Conservation (phyloP, 2,797 vertebrate species). For the Streptopelia turtur region DNA sequence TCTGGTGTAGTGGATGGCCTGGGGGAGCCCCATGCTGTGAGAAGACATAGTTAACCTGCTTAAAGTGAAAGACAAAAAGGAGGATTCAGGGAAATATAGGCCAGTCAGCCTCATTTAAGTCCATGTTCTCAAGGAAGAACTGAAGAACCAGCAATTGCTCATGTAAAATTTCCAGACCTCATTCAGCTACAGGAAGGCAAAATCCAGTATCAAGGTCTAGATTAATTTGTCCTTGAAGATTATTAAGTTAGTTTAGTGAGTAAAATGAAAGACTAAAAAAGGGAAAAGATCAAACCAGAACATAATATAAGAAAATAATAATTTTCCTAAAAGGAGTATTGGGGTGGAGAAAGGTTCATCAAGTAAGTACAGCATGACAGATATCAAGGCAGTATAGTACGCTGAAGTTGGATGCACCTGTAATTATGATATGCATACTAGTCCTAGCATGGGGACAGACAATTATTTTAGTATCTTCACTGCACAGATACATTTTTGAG, state of each 20-base stretch:
- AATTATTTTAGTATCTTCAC: neutral
- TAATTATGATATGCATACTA: neutral
- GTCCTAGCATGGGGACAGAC: neutral
- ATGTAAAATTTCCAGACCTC: neutral
- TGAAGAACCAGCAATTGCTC: neutral
- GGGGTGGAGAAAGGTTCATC: neutral
- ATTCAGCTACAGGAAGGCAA: neutral
- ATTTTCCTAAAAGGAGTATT: neutral
- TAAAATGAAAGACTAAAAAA: neutral
- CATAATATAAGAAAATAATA: neutral
- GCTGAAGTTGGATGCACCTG: neutral
- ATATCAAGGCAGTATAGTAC: neutral
- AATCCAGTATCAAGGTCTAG: neutral
- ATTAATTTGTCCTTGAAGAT: neutral
- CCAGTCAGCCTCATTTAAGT: neutral
- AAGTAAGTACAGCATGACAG: neutral
- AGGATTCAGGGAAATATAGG: neutral
- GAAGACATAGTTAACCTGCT: neutral
- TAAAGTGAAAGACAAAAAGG: neutral
- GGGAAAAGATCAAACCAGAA: neutral
- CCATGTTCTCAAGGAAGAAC: neutral
- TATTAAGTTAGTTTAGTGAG: neutral
- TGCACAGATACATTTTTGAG: slow-evolving; percentile 1
- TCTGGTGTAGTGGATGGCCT: neutral
- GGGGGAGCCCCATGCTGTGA: neutral